phyloP scores from a whole-genome alignment of 92 coral and sea anemone species.

The Epizoanthus stellaris region DNA sequence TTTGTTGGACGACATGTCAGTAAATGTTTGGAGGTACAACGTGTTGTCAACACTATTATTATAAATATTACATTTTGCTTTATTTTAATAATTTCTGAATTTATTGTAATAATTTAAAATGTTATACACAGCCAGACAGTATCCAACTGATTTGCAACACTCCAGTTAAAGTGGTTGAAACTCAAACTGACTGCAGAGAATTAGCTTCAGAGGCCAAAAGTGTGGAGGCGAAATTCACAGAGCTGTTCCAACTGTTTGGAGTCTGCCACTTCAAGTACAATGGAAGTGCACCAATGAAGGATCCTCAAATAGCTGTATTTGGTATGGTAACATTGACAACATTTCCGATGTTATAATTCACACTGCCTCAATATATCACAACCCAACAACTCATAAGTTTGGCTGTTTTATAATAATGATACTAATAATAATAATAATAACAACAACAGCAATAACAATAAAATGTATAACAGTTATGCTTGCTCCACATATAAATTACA shows the following conservation, averaged over 20 bases:
- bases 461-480: too few relatives aligned
- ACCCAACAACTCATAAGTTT: too few relatives aligned
- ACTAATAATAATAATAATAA: too few relatives aligned
- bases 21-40: slow-evolving; percentile 6
- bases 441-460: too few relatives aligned
- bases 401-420: too few relatives aligned
- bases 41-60: neutral
- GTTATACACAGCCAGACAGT: neutral
- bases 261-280: too few relatives aligned
- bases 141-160: neutral
- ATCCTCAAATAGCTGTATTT: too few relatives aligned
- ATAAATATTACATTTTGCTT: neutral
- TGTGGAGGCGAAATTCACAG: neutral
- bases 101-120: neutral
- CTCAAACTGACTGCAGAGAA: neutral
- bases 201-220: neutral
- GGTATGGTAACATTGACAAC: too few relatives aligned
- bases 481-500: too few relatives aligned
- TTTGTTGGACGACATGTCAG: neutral
- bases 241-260: neutral
- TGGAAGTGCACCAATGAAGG: too few relatives aligned
- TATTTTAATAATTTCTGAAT: neutral
- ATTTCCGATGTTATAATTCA: too few relatives aligned
- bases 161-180: neutral
- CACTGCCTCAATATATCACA: too few relatives aligned